A percentile compares a stretch with the other conserved stretches of the same genome.
Evolutionary conservation across 1,140 invertebrate species (phyloP).

Genomic region (Mizuhopecten yessoensis): DNA sequence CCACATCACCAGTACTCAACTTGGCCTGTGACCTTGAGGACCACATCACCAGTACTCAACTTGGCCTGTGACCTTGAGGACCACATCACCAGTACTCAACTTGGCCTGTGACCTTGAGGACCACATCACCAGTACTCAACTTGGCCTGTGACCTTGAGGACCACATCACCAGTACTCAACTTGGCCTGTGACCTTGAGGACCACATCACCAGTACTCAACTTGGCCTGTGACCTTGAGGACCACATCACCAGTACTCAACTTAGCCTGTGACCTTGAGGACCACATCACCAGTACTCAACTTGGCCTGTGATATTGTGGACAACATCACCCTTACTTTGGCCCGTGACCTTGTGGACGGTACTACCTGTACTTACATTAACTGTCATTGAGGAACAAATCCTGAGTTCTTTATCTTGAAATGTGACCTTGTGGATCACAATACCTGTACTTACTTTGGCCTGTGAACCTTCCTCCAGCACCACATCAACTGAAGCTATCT

Average conservation of each 20-base stretch:
- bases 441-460: constrained; percentile 47
- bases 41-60: constrained; percentile 51
- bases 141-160: neutral
- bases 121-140: too few species aligned
- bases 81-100: too few species aligned
- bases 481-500: constrained; percentile 65
- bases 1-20: neutral
- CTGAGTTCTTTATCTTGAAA: too few species aligned
- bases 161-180: neutral
- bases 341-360: neutral
- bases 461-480: constrained; percentile 46
- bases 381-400: too few species aligned
- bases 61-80: too few species aligned
- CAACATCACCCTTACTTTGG: constrained; percentile 40
- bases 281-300: neutral
- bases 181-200: neutral
- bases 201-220: neutral
- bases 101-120: too few species aligned
- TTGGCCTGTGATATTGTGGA: constrained; percentile 36
- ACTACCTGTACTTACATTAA: too few species aligned
- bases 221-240: neutral
- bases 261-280: neutral
- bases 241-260: neutral
- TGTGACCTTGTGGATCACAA: too few species aligned
- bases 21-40: constrained; percentile 37